phyloP scores from a whole-genome alignment of 2,888 invertebrate species.

The Tethea ocularis region DNA sequence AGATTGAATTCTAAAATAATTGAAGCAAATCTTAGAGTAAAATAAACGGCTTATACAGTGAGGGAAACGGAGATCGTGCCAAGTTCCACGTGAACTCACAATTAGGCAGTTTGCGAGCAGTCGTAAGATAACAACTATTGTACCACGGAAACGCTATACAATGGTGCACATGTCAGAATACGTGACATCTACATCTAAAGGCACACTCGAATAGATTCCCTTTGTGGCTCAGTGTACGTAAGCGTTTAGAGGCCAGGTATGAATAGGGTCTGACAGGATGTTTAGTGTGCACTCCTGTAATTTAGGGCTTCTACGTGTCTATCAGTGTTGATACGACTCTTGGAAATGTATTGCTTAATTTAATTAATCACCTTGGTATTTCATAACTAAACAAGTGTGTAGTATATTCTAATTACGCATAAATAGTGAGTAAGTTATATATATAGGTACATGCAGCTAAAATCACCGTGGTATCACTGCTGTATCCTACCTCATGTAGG shows the following conservation, averaged over 20 bases:
- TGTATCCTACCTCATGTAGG: too few species aligned
- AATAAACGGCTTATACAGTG: not conserved
- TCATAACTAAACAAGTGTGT: too few species aligned
- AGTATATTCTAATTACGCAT: too few species aligned
- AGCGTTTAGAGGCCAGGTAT: constrained; percentile 47
- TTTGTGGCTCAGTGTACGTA: constrained; percentile 44
- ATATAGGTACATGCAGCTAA: too few species aligned
- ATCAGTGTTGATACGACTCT: constrained; percentile 4
- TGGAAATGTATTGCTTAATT: constrained; percentile 14
- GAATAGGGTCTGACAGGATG: constrained; percentile 60
- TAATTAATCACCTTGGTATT: not conserved
- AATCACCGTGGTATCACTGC: too few species aligned
- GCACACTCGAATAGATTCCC: constrained; percentile 40
- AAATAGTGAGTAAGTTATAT: too few species aligned
- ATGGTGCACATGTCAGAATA: constrained; percentile 42
- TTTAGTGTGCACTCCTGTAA: constrained; percentile 51
- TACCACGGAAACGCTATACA: constrained; percentile 33
- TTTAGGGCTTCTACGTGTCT: constrained; percentile 37
- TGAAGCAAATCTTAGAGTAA: not conserved
- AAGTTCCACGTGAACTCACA: constrained; percentile 29
- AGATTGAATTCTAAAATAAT: not conserved
- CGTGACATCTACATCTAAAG: constrained; percentile 33
- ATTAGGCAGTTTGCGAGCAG: constrained; percentile 33
- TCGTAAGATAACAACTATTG: constrained; percentile 44
- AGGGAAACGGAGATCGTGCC: constrained; percentile 20